Percentiles rank a stretch among this genome's conserved stretches.
These are phyloP conservation scores for Myxocyprinus asiaticus DNA, from an alignment of 2,113 vertebrate genomes.

Conservation along the genomic window DNA sequence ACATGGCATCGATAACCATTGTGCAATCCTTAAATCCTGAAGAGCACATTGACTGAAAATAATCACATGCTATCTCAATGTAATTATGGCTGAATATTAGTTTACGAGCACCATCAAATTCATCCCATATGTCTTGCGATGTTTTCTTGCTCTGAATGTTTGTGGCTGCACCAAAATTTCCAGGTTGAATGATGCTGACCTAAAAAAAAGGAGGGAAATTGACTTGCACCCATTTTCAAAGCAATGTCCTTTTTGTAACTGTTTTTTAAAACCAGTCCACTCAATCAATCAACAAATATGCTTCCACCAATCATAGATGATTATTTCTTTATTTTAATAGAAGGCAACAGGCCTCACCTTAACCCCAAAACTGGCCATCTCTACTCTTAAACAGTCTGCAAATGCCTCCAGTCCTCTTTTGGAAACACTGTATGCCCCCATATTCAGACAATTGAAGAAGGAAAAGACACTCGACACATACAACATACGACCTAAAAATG, in stretches of 20 bases:
- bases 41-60: constrained; percentile 61
- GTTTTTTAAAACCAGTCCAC: background rate
- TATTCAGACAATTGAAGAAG: constrained; percentile 74
- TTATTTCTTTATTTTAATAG: background rate
- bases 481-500: constrained; percentile 76
- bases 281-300: background rate
- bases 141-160: constrained; percentile 71
- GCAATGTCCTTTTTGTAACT: background rate
- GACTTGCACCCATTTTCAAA: background rate
- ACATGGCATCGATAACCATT: constrained; percentile 71
- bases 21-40: constrained; percentile 62
- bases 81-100: constrained; percentile 69
- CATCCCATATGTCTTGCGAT: constrained; percentile 69
- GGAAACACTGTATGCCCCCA: constrained; percentile 79
- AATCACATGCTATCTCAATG: constrained; percentile 66
- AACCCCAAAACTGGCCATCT: constrained; percentile 80
- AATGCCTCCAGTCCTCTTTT: constrained; percentile 83
- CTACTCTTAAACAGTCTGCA: constrained; percentile 77
- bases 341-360: constrained; percentile 61
- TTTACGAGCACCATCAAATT: constrained; percentile 67
- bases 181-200: constrained; percentile 81
- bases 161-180: constrained; percentile 78
- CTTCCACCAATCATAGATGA: background rate
- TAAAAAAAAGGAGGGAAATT: constrained; percentile 52
- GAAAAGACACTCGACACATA: constrained; percentile 79